Evolutionary conservation across 2,888 invertebrate species (phyloP).

Genomic region (Cheilosia vernalis): DNA sequence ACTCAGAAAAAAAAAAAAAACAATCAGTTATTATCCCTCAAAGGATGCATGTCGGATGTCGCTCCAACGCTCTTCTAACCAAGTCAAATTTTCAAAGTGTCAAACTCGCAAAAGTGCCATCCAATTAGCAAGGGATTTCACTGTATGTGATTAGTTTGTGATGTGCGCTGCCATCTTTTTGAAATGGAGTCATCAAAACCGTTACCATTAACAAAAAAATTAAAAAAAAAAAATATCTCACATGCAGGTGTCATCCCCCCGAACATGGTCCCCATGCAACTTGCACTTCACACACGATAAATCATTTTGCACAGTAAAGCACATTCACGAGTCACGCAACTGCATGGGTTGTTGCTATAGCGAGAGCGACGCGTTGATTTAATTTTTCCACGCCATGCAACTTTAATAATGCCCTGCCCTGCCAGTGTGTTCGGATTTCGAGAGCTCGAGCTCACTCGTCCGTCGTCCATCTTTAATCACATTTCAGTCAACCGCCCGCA

Average conservation of each 20-base stretch:
- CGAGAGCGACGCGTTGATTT: slow-evolving; percentile 33
- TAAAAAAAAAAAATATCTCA: not conserved
- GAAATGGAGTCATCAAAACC: slow-evolving; percentile 31
- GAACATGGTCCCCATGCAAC: not conserved
- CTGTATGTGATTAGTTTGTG: slow-evolving; percentile 13
- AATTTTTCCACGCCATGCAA: slow-evolving; percentile 32
- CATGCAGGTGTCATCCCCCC: not conserved
- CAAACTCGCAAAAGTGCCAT: slow-evolving; percentile 18
- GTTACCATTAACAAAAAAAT: not conserved
- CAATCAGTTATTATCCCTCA: no score
- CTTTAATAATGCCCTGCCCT: slow-evolving; percentile 5
- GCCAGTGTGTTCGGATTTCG: not conserved
- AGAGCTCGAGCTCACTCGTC: not conserved
- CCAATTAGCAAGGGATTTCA: slow-evolving; percentile 21
- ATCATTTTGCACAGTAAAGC: slow-evolving; percentile 20
- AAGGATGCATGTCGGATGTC: no score
- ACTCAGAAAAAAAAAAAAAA: no score
- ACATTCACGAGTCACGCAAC: slow-evolving; percentile 9
- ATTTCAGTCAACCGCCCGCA: slow-evolving; percentile 29
- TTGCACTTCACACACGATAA: slow-evolving; percentile 21
- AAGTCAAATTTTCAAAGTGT: slow-evolving; percentile 6
- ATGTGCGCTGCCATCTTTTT: slow-evolving; percentile 16
- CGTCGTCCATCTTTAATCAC: slow-evolving; percentile 30
- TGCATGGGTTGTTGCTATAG: slow-evolving; percentile 21
- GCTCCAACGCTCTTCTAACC: no score